Percentiles rank a stretch among this genome's conserved stretches.
Conservation (phyloP, 2,113 vertebrate genomes). For the Pantherophis guttatus region DNA sequence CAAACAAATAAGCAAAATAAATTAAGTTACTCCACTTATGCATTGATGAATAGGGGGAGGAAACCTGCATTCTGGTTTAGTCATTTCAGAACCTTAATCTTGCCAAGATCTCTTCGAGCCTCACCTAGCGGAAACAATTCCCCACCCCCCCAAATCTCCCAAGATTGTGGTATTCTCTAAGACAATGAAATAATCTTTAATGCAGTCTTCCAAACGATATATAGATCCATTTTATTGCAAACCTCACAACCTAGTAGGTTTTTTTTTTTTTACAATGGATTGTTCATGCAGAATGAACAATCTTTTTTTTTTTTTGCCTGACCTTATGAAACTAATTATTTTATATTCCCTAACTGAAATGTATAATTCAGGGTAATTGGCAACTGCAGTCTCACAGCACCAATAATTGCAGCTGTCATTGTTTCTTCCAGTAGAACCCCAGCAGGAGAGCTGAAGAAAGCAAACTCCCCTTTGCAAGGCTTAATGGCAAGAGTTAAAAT, state of each 20-base stretch:
- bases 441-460: constrained; percentile 49
- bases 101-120: neutral
- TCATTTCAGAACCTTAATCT: neutral
- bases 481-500: constrained; percentile 51
- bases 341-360: constrained; percentile 54
- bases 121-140: neutral
- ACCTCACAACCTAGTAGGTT: constrained; percentile 6
- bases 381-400: constrained; percentile 56
- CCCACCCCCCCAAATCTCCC: constrained; percentile 6
- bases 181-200: constrained; percentile 7
- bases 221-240: constrained; percentile 17
- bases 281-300: constrained; percentile 27
- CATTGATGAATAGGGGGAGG: neutral
- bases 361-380: constrained; percentile 65
- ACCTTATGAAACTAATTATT: constrained; percentile 62
- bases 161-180: neutral
- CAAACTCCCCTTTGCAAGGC: constrained; percentile 42
- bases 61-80: neutral
- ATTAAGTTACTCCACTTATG: neutral
- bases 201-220: neutral
- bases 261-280: constrained; percentile 36
- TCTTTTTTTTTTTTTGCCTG: constrained; percentile 24
- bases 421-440: constrained; percentile 56
- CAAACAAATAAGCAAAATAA: neutral
- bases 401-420: constrained; percentile 48